Conservation (phyloP, 2,113 vertebrate genomes). For the Semnornis frantzii region DNA sequence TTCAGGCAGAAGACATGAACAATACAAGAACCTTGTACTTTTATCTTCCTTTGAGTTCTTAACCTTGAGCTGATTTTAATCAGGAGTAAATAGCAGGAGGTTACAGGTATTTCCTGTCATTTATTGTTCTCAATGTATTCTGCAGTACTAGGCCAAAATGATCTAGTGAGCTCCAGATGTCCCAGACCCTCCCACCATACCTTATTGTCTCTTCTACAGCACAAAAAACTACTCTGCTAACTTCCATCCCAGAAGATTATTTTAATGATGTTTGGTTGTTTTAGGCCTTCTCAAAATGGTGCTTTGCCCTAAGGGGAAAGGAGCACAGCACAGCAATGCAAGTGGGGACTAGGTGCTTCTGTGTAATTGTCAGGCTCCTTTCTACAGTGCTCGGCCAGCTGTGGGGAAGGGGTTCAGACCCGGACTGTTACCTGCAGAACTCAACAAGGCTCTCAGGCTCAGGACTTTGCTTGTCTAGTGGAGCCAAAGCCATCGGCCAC, state of each 20-base stretch:
- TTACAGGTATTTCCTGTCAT: background rate
- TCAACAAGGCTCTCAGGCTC: slow-evolving; percentile 71
- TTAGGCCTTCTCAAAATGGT: background rate
- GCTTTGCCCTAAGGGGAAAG: background rate
- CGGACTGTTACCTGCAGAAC: slow-evolving; percentile 82
- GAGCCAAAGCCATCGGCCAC: slow-evolving; percentile 71
- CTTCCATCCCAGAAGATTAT: background rate
- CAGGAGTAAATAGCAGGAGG: background rate
- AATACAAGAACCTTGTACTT: background rate
- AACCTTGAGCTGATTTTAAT: background rate
- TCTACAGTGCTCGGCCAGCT: slow-evolving; percentile 89
- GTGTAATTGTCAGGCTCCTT: background rate
- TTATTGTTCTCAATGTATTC: background rate
- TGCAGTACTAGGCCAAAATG: background rate
- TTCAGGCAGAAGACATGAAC: background rate
- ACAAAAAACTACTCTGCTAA: background rate
- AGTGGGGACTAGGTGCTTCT: background rate
- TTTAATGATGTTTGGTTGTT: background rate
- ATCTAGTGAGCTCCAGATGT: background rate
- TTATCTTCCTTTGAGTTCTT: background rate
- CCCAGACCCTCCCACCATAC: background rate
- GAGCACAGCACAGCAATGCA: background rate
- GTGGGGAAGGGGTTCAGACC: slow-evolving; percentile 86
- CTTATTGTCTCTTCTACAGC: background rate
- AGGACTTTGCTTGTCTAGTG: slow-evolving; percentile 77